Base-by-base conservation (phyloP, 2,888 invertebrate species). In the Listrodromus nycthemerus region DNA sequence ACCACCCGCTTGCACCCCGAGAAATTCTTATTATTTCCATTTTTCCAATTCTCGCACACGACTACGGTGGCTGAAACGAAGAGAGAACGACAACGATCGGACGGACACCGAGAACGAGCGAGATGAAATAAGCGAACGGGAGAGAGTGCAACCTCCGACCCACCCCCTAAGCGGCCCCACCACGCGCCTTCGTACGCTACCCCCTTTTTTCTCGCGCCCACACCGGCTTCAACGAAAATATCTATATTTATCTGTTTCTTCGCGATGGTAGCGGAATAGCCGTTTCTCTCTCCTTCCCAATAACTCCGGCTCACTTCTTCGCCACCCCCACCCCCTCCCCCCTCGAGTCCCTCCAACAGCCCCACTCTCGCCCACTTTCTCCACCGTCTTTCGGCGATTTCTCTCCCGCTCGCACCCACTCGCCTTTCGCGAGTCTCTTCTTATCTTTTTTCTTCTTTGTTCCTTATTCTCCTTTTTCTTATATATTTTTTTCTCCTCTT, bases 241-340 rank as follows among this genome's bases (percentile, higher is more conserved):
- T 91, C 92, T 92, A 91, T 92, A 92, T 92, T 92, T 92, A 91
- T 92, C 91, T 91, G 91, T 92, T 92, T 92, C 92, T 92, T 91
- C 91, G 91, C 89, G 90, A 88, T 88, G 80, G 48, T 52, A 69
- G 82, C 78, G 82, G 75, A 45, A 73, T 65, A 82, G 50, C 65
- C 69, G 71, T 74, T 66, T 63, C 75, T 21, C 63, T 41, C 80
- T 63, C 48, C 48, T 50, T 30, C 52, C 37, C 48, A 55, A 65
- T 71, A 66, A 71, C 30, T 65, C 55, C 41, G 74, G 66, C 33
- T 58, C 75, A 33, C 61, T 16, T 71, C 74, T 82, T 66, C 37
- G 19, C 16, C 67, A 24, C 10, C 1, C 10, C 37, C 37, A 10
- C 37, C 37, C 37, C 33, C 37, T 8, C 33, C 7, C 0, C 67